A percentile compares a stretch with the other conserved stretches of the same genome.
Evolutionary conservation across 2,888 invertebrate species (phyloP).

Genomic region (Drosophila robusta): DNA sequence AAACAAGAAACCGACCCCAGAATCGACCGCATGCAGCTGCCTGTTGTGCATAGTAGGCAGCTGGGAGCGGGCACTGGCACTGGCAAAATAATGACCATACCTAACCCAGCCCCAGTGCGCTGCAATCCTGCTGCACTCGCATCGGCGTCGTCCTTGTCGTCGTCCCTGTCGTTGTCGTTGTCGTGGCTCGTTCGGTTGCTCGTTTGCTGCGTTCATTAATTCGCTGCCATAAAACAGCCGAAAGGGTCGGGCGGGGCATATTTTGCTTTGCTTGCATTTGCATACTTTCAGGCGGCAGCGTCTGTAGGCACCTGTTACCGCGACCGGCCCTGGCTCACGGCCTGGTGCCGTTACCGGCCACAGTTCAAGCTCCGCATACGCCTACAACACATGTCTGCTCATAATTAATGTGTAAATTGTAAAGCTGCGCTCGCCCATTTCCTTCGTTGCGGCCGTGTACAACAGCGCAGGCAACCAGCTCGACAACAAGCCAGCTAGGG

Average conservation of each 20-base stretch:
- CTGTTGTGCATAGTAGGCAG: conserved; percentile 18
- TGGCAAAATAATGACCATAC: conserved; percentile 70
- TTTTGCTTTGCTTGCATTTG: conserved; percentile 77
- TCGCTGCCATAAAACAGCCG: conserved; percentile 77
- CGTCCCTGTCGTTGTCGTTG: conserved; percentile 10
- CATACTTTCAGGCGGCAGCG: conserved; percentile 60
- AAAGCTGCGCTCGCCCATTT: conserved; percentile 70
- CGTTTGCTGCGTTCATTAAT: conserved; percentile 80
- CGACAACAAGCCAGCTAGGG: conserved; percentile 57
- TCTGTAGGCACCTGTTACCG: conserved; percentile 76
- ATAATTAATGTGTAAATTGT: conserved; percentile 81
- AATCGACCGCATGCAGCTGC: conserved; percentile 49
- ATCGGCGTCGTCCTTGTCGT: neutral
- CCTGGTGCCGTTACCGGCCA: neutral
- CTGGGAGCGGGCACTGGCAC: conserved; percentile 30
- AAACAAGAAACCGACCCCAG: conserved; percentile 31
- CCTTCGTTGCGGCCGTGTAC: conserved; percentile 66
- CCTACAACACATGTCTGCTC: conserved; percentile 82
- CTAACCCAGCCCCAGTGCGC: conserved; percentile 2
- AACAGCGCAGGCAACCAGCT: conserved; percentile 64
- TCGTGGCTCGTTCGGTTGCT: conserved; percentile 30
- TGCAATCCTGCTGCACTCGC: conserved; percentile 3
- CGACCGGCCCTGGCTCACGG: conserved; percentile 20
- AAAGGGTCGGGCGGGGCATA: conserved; percentile 37
- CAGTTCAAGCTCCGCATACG: conserved; percentile 44